Conservation (phyloP, 1,140 invertebrate species). For the Zaprionus lachaisei region DNA sequence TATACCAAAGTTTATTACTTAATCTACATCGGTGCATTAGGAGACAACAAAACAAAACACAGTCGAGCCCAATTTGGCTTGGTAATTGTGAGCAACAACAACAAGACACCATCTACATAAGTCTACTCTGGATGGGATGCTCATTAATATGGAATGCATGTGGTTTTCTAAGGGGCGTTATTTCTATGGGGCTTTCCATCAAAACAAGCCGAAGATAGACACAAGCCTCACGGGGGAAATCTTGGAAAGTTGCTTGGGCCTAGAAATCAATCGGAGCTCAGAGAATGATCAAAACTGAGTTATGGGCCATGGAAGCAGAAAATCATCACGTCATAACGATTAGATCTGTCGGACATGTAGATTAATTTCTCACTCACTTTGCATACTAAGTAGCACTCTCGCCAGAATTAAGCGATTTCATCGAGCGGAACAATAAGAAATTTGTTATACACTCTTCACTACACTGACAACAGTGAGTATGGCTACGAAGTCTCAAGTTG, state of each 20-base stretch:
- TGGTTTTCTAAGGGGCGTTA: slow-evolving; percentile 24
- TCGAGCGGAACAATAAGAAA: neutral
- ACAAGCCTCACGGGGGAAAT: slow-evolving; percentile 22
- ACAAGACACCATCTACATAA: neutral
- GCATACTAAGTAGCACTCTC: slow-evolving; percentile 25
- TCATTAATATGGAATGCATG: slow-evolving; percentile 67
- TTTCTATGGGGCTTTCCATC: slow-evolving; percentile 11
- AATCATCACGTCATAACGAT: slow-evolving; percentile 22
- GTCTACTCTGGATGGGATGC: slow-evolving; percentile 16
- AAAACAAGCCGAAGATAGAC: slow-evolving; percentile 11
- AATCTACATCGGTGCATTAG: slow-evolving; percentile 65
- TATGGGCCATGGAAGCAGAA: slow-evolving; percentile 23
- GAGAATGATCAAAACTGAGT: slow-evolving; percentile 23
- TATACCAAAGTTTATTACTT: slow-evolving; percentile 73
- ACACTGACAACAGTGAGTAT: neutral
- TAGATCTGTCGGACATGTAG: slow-evolving; percentile 8
- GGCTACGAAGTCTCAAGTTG: neutral
- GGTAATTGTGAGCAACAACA: slow-evolving; percentile 43
- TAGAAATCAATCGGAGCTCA: slow-evolving; percentile 40
- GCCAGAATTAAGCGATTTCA: neutral
- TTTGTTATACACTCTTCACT: neutral
- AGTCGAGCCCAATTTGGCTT: slow-evolving; percentile 61
- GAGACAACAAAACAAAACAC: slow-evolving; percentile 61
- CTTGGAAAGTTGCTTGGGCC: slow-evolving; percentile 17
- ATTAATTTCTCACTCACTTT: slow-evolving; percentile 24